phyloP scores from a whole-genome alignment of 2,797 vertebrate species.

The Pitangus sulphuratus region DNA sequence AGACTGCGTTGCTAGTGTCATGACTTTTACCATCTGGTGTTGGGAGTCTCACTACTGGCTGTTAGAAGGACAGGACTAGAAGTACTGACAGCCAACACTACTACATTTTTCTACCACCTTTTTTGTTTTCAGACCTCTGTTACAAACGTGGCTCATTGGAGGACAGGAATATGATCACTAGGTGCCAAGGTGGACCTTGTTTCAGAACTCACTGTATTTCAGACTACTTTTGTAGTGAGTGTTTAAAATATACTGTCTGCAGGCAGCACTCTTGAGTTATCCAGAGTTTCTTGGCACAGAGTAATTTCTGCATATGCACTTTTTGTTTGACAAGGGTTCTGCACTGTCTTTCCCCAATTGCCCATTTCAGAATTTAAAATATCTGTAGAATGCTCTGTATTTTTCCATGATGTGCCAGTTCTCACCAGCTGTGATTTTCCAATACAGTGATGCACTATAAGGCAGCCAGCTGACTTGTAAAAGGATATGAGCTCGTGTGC shows the following conservation, averaged over 20 bases:
- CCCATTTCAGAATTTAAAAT: background rate
- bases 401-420: background rate
- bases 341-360: background rate
- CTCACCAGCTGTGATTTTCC: constrained; percentile 36
- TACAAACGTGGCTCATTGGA: background rate
- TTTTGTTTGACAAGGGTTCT: background rate
- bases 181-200: background rate
- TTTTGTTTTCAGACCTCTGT: background rate
- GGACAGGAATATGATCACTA: background rate
- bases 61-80: background rate
- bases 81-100: fast-evolving
- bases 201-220: background rate
- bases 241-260: background rate
- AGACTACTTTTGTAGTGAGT: background rate
- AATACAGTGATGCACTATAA: background rate
- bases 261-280: background rate
- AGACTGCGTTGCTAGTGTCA: background rate
- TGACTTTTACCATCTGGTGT: background rate
- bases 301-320: background rate
- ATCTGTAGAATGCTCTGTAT: background rate
- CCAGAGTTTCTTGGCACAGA: background rate
- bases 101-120: background rate
- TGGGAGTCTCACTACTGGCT: background rate
- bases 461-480: constrained; percentile 37
- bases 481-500: background rate